Conservation (phyloP, 2,113 vertebrate genomes). For the Ailuropoda melanoleuca region DNA sequence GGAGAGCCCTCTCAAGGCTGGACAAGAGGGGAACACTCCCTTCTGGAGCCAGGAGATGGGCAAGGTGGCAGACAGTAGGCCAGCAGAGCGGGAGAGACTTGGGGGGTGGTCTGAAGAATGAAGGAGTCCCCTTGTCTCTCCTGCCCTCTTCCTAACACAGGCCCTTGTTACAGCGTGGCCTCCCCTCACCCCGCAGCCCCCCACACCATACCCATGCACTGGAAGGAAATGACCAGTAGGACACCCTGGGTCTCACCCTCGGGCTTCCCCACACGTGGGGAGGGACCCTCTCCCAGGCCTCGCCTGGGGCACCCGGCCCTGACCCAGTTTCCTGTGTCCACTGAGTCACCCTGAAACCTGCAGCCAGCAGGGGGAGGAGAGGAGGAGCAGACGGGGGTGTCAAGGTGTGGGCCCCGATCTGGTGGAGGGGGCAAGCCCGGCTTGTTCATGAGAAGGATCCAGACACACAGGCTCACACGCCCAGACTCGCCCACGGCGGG, state of each 20-base stretch:
- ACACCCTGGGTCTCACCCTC: neutral
- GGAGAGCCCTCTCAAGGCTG: neutral
- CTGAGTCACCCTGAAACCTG: constrained; percentile 75
- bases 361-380: neutral
- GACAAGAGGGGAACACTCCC: neutral
- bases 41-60: neutral
- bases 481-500: constrained; percentile 63
- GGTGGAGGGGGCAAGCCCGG: constrained; percentile 44
- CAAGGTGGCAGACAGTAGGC: neutral
- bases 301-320: neutral
- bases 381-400: neutral
- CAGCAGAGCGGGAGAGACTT: too few relatives aligned
- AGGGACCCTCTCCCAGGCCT: constrained; percentile 4
- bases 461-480: constrained; percentile 68
- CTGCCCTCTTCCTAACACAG: neutral
- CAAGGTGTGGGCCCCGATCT: constrained; percentile 26
- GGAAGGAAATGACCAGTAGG: neutral
- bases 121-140: neutral
- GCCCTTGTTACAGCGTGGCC: neutral
- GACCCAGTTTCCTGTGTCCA: constrained; percentile 73
- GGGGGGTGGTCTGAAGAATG: neutral
- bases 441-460: constrained; percentile 74
- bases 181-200: neutral
- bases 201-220: fast-evolving
- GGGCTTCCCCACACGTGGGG: neutral